Evolutionary conservation across 2,888 invertebrate species (phyloP).

Genomic region (Caenorhabditis imperialis): DNA sequence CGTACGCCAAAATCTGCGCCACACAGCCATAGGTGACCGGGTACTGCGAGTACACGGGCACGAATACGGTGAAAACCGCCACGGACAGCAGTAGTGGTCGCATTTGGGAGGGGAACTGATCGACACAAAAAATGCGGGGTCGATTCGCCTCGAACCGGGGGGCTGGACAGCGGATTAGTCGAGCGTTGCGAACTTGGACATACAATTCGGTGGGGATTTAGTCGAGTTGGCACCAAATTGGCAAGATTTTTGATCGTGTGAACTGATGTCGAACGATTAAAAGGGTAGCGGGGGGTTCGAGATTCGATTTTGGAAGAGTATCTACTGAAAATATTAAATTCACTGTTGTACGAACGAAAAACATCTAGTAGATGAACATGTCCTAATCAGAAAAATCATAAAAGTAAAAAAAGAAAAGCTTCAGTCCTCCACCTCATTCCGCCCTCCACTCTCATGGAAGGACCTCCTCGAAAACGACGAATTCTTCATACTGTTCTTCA

Average conservation of each 20-base stretch:
- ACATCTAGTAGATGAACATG: too few species aligned
- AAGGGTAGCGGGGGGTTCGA: too few species aligned
- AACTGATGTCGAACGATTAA: too few species aligned
- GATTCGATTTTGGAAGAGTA: too few species aligned
- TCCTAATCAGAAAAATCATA: too few species aligned
- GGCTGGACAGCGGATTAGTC: slow-evolving; percentile 19
- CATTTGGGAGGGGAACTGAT: slow-evolving; percentile 2
- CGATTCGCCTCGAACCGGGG: slow-evolving; percentile 6
- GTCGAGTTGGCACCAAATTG: neutral
- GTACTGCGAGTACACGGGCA: slow-evolving; percentile 30
- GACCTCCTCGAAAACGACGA: slow-evolving; percentile 86
- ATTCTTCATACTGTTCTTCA: slow-evolving; percentile 87
- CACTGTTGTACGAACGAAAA: too few species aligned
- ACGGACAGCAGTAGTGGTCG: slow-evolving; percentile 19
- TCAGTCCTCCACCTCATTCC: slow-evolving; percentile 70
- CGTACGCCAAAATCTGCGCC: slow-evolving; percentile 35
- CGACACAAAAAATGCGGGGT: slow-evolving; percentile 5
- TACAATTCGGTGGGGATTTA: slow-evolving; percentile 8
- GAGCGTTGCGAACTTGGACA: slow-evolving; percentile 36
- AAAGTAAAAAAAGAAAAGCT: slow-evolving; percentile 11
- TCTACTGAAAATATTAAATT: too few species aligned
- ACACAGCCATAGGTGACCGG: slow-evolving; percentile 44
- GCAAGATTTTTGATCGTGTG: slow-evolving; percentile 37
- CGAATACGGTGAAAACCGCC: neutral
- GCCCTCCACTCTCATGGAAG: slow-evolving; percentile 84